Conservation (phyloP, 2,888 invertebrate species). For the Eupithecia insigniata region DNA sequence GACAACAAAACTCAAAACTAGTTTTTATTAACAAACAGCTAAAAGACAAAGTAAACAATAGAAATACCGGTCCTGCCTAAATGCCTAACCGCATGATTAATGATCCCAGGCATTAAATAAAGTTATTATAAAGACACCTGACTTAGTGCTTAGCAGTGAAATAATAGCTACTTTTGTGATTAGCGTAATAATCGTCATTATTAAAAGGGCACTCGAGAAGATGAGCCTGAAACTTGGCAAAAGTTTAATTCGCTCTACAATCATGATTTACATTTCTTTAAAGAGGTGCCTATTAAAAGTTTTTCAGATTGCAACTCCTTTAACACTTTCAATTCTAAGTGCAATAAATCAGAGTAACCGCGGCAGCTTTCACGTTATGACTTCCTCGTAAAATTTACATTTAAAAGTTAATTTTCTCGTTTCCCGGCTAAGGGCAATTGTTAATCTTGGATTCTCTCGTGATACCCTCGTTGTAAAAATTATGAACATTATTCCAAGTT, state of each 20-base stretch:
- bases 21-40: neutral
- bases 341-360: conserved; percentile 82
- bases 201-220: conserved; percentile 72
- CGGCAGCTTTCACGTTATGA: conserved; percentile 83
- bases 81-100: conserved; percentile 20
- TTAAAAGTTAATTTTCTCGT: conserved; percentile 83
- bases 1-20: neutral
- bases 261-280: conserved; percentile 83
- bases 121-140: conserved; percentile 40
- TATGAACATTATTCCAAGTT: conserved; percentile 63
- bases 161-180: conserved; percentile 61
- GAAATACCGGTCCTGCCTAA: neutral
- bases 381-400: conserved; percentile 84
- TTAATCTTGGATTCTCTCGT: conserved; percentile 76
- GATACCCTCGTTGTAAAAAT: conserved; percentile 63
- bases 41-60: neutral
- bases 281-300: conserved; percentile 83
- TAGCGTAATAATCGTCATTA: conserved; percentile 68
- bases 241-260: conserved; percentile 73
- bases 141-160: conserved; percentile 51
- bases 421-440: conserved; percentile 75
- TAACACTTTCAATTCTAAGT: conserved; percentile 82
- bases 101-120: conserved; percentile 31
- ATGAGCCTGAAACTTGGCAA: conserved; percentile 75
- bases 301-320: conserved; percentile 83